A percentile compares a stretch with the other conserved stretches of the same genome.
These are phyloP conservation scores for Brachypalpus laphriformis DNA, from an alignment of 2,888 invertebrate genomes.

Conservation along the genomic window DNA sequence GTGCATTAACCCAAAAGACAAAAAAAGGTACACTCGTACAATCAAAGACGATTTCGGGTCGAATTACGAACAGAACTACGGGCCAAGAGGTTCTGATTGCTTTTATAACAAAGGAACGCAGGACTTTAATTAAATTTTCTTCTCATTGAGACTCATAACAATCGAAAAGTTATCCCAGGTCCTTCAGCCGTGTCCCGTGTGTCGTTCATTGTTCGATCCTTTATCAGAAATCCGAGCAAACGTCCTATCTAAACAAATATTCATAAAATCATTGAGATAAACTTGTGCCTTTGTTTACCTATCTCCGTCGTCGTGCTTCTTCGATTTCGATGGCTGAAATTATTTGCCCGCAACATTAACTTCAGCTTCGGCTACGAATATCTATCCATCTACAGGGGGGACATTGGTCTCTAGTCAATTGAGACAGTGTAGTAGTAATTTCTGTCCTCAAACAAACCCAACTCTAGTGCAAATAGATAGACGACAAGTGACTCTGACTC, in stretches of 20 bases:
- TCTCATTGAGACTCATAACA: slow-evolving; percentile 15
- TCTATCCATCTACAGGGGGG: no score
- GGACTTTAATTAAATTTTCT: slow-evolving; percentile 24
- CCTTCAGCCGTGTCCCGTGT: background rate
- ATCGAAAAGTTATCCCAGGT: slow-evolving; percentile 12
- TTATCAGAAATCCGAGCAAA: slow-evolving; percentile 1
- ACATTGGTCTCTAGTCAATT: background rate
- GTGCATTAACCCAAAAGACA: slow-evolving; percentile 1
- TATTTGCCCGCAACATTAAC: background rate
- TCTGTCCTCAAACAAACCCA: background rate
- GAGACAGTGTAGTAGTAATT: background rate
- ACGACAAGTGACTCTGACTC: background rate
- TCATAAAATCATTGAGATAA: background rate
- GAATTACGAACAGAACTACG: slow-evolving; percentile 6
- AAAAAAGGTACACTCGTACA: background rate
- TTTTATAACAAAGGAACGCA: no score
- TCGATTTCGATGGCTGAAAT: background rate
- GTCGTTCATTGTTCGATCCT: background rate
- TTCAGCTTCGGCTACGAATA: background rate
- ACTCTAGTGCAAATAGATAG: background rate
- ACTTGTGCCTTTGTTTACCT: background rate
- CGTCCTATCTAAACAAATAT: background rate
- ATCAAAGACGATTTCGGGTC: background rate
- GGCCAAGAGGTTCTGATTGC: background rate
- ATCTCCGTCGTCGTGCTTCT: background rate